A percentile compares a stretch with the other conserved stretches of the same genome.
phyloP scores from a whole-genome alignment of 2,113 vertebrate genomes.

The Chauna torquata region DNA sequence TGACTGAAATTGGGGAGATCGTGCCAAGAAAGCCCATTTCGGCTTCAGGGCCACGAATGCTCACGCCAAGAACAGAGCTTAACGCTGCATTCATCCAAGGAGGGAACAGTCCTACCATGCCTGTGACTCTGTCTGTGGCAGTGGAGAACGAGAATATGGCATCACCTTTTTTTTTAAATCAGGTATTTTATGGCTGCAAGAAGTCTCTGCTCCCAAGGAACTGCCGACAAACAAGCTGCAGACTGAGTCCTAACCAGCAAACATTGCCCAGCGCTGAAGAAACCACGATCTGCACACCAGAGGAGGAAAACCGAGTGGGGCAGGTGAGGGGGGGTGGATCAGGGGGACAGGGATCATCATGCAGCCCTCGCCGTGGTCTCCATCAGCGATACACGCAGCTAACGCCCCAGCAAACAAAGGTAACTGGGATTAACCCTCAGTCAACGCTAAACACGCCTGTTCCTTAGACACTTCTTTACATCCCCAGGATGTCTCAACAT shows the following conservation, averaged over 20 bases:
- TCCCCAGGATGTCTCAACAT: slow-evolving; percentile 45
- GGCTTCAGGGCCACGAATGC: neutral
- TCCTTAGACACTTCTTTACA: slow-evolving; percentile 47
- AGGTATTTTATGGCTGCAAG: neutral
- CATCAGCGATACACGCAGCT: neutral
- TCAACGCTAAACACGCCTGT: slow-evolving; percentile 5
- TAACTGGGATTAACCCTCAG: neutral
- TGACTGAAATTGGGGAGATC: neutral
- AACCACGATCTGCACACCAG: neutral
- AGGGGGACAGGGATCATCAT: neutral
- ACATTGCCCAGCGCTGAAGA: neutral
- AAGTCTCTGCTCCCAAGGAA: neutral
- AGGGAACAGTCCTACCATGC: neutral
- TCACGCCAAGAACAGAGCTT: neutral
- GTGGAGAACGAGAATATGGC: neutral
- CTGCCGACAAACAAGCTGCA: neutral
- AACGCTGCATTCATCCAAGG: neutral
- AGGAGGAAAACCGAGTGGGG: neutral
- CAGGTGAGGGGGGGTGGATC: neutral
- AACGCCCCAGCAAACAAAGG: neutral
- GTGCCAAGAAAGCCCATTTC: slow-evolving; percentile 18
- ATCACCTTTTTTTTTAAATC: neutral
- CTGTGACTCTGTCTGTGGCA: neutral
- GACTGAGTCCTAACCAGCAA: neutral
- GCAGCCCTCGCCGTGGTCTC: neutral